These are phyloP conservation scores for Dicerorhinus sumatrensis DNA, from an alignment of 2,113 vertebrate genomes.

Conservation along the genomic window DNA sequence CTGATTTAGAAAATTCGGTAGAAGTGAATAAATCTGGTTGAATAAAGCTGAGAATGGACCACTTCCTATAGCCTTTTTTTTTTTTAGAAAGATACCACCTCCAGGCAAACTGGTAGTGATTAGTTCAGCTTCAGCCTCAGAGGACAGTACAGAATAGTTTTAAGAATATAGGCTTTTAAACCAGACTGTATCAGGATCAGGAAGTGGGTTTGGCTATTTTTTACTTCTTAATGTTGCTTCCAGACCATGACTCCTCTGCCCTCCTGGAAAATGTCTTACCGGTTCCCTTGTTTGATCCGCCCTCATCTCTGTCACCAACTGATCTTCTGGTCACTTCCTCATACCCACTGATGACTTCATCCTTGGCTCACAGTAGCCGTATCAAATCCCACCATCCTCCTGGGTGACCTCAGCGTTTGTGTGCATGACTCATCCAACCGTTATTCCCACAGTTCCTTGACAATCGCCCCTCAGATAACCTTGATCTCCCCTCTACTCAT, in stretches of 20 bases:
- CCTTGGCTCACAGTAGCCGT: neutral
- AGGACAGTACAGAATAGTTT: neutral
- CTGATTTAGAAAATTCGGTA: neutral
- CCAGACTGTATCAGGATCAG: neutral
- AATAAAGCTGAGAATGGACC: neutral
- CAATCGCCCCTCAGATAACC: neutral
- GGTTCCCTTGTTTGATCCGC: neutral
- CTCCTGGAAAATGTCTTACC: slow-evolving; percentile 10
- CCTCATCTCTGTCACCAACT: neutral
- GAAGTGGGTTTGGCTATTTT: neutral
- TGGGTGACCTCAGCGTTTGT: slow-evolving; percentile 45
- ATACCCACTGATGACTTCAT: slow-evolving; percentile 50
- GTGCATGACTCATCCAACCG: slow-evolving; percentile 19
- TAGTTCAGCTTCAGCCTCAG: neutral
- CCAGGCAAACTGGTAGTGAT: neutral
- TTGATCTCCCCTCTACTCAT: neutral
- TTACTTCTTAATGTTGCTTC: neutral
- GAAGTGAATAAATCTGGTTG: neutral
- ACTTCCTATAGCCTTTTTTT: neutral
- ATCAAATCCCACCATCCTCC: neutral
- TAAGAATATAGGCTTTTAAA: neutral
- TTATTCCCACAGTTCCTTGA: slow-evolving; percentile 50
- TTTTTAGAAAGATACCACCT: neutral
- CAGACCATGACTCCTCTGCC: neutral
- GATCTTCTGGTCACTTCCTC: neutral